These are phyloP conservation scores for Sebastes glaucus DNA, from an alignment of 2,797 vertebrate species.

Conservation along the genomic window DNA sequence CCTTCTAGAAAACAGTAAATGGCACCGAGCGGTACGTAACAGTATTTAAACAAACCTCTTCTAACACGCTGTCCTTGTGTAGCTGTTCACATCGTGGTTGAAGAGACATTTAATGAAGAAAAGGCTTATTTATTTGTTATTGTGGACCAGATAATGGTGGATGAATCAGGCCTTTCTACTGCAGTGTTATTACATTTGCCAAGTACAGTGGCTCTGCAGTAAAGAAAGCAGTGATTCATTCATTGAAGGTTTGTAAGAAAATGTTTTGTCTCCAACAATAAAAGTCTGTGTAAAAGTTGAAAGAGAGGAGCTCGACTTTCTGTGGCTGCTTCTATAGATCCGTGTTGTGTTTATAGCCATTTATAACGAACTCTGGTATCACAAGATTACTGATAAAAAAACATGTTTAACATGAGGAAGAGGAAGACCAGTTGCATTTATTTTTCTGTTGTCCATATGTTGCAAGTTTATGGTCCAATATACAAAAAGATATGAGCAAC, in stretches of 20 bases:
- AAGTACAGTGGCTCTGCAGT: slow-evolving; percentile 15
- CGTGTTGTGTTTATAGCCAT: background rate
- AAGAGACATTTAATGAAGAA: slow-evolving; percentile 17
- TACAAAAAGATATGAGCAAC: background rate
- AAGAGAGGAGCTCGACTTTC: background rate
- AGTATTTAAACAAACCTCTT: slow-evolving; percentile 1
- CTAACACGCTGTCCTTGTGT: background rate
- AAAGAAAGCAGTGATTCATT: slow-evolving; percentile 16
- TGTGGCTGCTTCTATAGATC: background rate
- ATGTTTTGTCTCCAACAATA: slow-evolving; percentile 41
- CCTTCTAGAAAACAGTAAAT: background rate
- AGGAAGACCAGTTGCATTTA: background rate
- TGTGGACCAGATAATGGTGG: slow-evolving; percentile 20
- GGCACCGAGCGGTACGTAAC: background rate
- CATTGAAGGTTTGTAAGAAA: slow-evolving; percentile 10
- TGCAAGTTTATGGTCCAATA: background rate
- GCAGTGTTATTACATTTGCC: slow-evolving; percentile 41
- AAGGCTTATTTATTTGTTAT: slow-evolving; percentile 34
- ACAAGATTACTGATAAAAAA: background rate
- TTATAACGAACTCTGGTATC: background rate
- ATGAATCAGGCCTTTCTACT: slow-evolving; percentile 47
- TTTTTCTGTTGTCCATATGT: background rate
- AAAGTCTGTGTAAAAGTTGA: slow-evolving; percentile 34
- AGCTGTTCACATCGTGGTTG: slow-evolving; percentile 10
- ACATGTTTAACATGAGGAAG: background rate